Conservation (phyloP, 2,888 invertebrate genomes). For the Prenolepis imparis region DNA sequence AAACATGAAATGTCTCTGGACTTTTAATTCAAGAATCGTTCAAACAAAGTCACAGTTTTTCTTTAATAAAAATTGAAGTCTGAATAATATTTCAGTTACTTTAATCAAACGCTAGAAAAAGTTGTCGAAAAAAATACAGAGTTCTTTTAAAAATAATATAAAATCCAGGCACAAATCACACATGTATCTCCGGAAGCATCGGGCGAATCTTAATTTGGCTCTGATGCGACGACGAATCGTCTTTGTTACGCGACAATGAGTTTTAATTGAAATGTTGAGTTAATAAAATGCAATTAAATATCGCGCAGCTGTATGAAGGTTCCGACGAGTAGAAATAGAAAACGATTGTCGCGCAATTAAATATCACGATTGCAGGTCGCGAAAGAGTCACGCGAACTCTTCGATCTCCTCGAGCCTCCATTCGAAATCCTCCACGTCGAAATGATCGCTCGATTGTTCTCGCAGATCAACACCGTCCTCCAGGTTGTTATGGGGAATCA, state of each 20-base stretch:
- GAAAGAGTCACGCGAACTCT: constrained; percentile 16
- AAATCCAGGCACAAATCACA: constrained; percentile 2
- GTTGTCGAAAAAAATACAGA: constrained; percentile 5
- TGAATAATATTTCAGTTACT: constrained; percentile 3
- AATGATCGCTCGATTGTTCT: neutral
- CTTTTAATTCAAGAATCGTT: neutral
- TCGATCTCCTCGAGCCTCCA: constrained; percentile 25
- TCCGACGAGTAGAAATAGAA: neutral
- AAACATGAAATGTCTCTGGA: neutral
- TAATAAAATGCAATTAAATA: constrained; percentile 78
- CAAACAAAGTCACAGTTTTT: neutral
- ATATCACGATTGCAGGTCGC: neutral
- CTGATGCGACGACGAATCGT: constrained; percentile 46
- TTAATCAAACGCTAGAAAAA: constrained; percentile 6
- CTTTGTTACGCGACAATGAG: constrained; percentile 63
- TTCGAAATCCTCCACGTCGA: constrained; percentile 17
- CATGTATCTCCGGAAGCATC: constrained; percentile 53
- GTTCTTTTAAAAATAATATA: constrained; percentile 11
- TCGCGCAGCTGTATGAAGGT: constrained; percentile 54
- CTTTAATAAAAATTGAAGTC: neutral
- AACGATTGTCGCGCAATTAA: neutral
- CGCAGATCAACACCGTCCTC: constrained; percentile 6
- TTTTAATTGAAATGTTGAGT: constrained; percentile 77
- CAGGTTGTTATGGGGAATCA: constrained; percentile 76
- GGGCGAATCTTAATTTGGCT: constrained; percentile 17